Evolutionary conservation across 2,113 vertebrate genomes (phyloP).

Genomic region (Catharus minimus): DNA sequence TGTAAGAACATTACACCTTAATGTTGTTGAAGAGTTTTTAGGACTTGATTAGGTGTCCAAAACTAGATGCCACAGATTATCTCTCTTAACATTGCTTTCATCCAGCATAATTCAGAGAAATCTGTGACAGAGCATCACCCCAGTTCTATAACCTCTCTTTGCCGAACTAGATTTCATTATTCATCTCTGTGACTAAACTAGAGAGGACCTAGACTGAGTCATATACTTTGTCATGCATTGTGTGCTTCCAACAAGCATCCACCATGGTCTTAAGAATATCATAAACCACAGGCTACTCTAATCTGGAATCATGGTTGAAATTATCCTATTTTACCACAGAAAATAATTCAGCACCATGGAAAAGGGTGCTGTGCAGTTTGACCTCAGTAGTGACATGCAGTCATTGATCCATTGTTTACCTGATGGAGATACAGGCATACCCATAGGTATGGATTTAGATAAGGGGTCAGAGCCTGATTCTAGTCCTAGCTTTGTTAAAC

Average conservation of each 20-base stretch:
- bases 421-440: background rate
- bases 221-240: fast-evolving
- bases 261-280: background rate
- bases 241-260: background rate
- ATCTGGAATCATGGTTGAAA: background rate
- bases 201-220: background rate
- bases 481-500: background rate
- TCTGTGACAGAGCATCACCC: background rate
- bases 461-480: background rate
- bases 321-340: background rate
- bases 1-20: background rate
- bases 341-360: background rate
- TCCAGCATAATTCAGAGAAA: background rate
- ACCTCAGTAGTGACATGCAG: fast-evolving
- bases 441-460: background rate
- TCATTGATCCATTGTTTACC: background rate
- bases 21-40: background rate
- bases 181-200: background rate
- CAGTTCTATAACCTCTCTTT: background rate
- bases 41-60: background rate
- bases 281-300: background rate
- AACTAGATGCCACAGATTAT: background rate
- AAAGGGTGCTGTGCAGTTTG: background rate
- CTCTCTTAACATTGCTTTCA: background rate
- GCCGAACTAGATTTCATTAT: background rate